Conservation (phyloP, 2,888 invertebrate species). For the Thysanoteuthis rhombus region DNA sequence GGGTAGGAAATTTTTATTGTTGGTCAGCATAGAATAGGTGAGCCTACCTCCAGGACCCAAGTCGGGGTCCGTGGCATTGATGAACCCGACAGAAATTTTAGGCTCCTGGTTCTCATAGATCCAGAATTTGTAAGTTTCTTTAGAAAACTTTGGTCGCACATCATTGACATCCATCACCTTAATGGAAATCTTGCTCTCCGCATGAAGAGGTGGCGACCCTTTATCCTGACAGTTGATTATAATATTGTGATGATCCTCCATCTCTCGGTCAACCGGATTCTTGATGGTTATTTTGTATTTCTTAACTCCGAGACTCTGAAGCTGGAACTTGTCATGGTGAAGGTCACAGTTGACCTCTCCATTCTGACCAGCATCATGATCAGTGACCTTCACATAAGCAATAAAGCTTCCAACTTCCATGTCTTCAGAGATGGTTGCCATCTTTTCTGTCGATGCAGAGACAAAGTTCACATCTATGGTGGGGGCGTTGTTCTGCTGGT, state of each 20-base stretch:
- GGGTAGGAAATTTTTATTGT: neutral
- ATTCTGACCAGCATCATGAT: neutral
- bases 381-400: neutral
- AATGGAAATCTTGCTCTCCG: neutral
- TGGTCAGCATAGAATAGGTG: neutral
- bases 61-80: neutral
- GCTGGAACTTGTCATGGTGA: neutral
- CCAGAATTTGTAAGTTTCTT: constrained; percentile 12
- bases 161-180: neutral
- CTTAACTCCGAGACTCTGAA: neutral
- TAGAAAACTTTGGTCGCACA: neutral
- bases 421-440: neutral
- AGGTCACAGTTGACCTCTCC: constrained; percentile 12
- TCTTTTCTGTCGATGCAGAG: neutral
- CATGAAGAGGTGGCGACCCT: neutral
- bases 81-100: neutral
- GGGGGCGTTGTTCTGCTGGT: neutral
- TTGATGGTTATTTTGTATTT: constrained; percentile 12
- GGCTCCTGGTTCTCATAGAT: neutral
- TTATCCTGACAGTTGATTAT: neutral
- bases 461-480: neutral
- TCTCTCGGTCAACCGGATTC: neutral
- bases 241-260: neutral
- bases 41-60: neutral
- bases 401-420: neutral